These are phyloP conservation scores for Azorinus chamasolen DNA, from an alignment of 2,888 invertebrate genomes.

Conservation along the genomic window DNA sequence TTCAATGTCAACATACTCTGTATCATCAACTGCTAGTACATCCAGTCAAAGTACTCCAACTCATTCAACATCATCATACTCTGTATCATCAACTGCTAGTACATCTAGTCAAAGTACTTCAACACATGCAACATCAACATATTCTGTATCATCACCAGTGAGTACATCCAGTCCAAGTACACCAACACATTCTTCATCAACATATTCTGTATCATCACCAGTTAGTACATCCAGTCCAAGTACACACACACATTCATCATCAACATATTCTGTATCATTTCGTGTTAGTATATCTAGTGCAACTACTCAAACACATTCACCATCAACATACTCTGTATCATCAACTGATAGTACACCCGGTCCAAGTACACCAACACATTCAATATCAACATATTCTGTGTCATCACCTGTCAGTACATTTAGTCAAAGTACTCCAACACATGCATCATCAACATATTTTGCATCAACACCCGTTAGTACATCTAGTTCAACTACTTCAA, in stretches of 20 bases:
- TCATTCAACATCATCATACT: constrained; percentile 10
- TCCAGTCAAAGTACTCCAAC: constrained; percentile 25
- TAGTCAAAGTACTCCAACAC: too few species aligned
- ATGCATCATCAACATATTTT: too few species aligned
- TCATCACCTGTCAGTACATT: background rate
- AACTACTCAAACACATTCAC: constrained; percentile 7
- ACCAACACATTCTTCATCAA: constrained; percentile 8
- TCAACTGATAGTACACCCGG: background rate
- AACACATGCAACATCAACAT: constrained; percentile 9
- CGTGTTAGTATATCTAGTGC: constrained; percentile 3
- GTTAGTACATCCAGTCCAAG: constrained; percentile 20
- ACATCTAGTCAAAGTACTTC: constrained; percentile 1
- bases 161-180: constrained; percentile 8
- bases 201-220: constrained; percentile 11
- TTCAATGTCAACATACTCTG: constrained; percentile 8
- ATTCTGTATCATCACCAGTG: background rate
- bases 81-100: constrained; percentile 10
- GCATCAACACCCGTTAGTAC: too few species aligned
- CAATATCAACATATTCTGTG: background rate
- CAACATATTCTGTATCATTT: background rate
- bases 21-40: constrained; percentile 16
- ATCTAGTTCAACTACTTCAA: too few species aligned
- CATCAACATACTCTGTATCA: constrained; percentile 2
- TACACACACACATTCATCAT: constrained; percentile 2
- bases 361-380: background rate